Base-by-base conservation (phyloP, 53 echinoderm and acorn worm genomes). In the Apostichopus leukothele region DNA sequence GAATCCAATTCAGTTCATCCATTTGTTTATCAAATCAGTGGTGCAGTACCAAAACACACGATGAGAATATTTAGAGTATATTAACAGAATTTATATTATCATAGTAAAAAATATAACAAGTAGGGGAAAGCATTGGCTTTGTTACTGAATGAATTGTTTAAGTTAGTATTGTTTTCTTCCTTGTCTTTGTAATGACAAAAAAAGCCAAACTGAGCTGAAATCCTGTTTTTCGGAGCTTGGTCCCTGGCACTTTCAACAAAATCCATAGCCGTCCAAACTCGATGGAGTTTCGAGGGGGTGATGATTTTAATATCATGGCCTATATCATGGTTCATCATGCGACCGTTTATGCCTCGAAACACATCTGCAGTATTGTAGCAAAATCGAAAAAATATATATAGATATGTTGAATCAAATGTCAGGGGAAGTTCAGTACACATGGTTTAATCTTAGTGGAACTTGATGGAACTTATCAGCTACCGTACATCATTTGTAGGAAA, bases 121-220 rank as follows among this genome's bases (percentile, higher is more conserved):
- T 25, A 25, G 0, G 25, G 1, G 25, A 25, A 25, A 25, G 25
- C 25, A 25, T 25, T 25, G 25, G 25, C 25, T 25, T 25, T 25
- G 25, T 25, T 1, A 25, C 0, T 25, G 1, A 25, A 25, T 25
- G 39, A 39, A 71, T 71, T 57, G 20, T 71, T 63, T 71, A n/a
- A 71, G 71, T 85, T 23, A 67, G 85, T 85, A 85, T 67, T 85
- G 85, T 85, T 50, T 85, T 85, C 85, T 85, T 85, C 85, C 85
- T 85, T 85, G 85, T 85, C 85, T 85, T 85, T 85, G 85, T 85
- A 27, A 27, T 85, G 59, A 66, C 61, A 60, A 63, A 67, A 67
- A 39, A 66, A 85, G 85, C 88, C 75, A 87, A 75, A 87, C 88
- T 87, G 88, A 87, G 88, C 88, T 87, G 88, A 87, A 85, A 21